Conservation (phyloP, 2,888 invertebrate species). For the Tetranychus truncatus region DNA sequence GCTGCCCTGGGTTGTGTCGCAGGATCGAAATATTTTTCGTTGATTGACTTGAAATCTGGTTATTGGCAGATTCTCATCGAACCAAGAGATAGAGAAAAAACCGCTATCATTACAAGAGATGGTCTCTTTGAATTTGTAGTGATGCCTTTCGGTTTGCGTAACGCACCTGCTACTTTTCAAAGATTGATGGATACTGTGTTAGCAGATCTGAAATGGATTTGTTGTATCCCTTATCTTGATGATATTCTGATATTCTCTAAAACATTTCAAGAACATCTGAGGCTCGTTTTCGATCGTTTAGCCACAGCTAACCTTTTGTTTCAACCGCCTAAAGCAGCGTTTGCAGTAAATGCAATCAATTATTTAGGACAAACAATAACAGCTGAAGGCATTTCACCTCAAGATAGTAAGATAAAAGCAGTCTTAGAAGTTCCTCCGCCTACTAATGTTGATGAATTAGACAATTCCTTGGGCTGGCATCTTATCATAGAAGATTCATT, state of each 20-base stretch:
- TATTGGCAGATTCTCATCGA: not conserved
- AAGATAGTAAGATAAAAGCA: not conserved
- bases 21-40: not conserved
- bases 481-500: not conserved
- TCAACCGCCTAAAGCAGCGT: not conserved
- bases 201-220: not conserved
- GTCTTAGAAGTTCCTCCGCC: not conserved
- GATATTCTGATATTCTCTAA: not conserved
- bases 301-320: not conserved
- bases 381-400: not conserved
- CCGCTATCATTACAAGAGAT: not conserved
- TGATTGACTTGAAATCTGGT: not conserved
- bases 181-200: not conserved
- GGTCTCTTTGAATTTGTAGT: not conserved
- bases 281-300: not conserved
- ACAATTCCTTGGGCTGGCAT: not conserved
- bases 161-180: not conserved
- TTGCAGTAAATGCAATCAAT: not conserved
- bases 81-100: not conserved
- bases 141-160: not conserved
- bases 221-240: constrained; percentile 7
- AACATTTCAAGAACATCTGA: constrained; percentile 1
- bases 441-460: not conserved
- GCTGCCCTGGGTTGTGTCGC: not conserved
- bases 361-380: not conserved